Base-by-base conservation (phyloP, 2,888 invertebrate species). In the Lapara coniferarum region DNA sequence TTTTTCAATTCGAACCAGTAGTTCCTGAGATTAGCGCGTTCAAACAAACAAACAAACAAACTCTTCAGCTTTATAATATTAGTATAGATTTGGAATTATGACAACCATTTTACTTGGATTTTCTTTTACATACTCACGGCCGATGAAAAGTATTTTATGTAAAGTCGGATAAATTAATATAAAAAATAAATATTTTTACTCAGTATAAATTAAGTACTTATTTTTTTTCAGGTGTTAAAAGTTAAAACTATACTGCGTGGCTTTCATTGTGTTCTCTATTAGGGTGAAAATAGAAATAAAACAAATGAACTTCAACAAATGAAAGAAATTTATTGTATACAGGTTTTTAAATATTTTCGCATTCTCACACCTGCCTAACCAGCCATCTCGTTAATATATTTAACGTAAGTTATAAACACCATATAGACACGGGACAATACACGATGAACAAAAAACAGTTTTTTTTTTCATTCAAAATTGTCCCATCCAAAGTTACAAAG, bases 321-420 rank as follows among this genome's bases (percentile, higher is more conserved):
- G 93, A 93, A 93, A 93, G 93, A 92, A 93, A 91, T 93, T 92
- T 93, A 93, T 93, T 93, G 93, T 93, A 93, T 93, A 93, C 93
- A 93, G 93, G 93, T 93, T 93, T 68, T 92, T 92, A 92, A 93
- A 92, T 92, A 92, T 92, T 89, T 90, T 92, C 87, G 89, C 90
- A 89, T 89, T 87, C 87, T 87, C 88, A 87, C 89, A 91, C 90
- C 90, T 91, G 90, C 89, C 89, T 89, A 88, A 87, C 91, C 91
- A 93, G 89, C 89, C 92, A 87, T 85, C 83, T 89, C 87, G 85
- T 87, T 89, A 88, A 85, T 87, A 87, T 88, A 89, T 85, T 83
- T 91, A 92, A 93, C 93, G 88, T 91, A 93, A 92, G 89, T 88
- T 88, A 91, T 89, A 91, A 90, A 89, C 87, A 86, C 89, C 91